Evolutionary conservation across 2,797 vertebrate genomes (phyloP), one percentile per base, ranked within the genome.

Genomic region (Liparis tanakae): DNA sequence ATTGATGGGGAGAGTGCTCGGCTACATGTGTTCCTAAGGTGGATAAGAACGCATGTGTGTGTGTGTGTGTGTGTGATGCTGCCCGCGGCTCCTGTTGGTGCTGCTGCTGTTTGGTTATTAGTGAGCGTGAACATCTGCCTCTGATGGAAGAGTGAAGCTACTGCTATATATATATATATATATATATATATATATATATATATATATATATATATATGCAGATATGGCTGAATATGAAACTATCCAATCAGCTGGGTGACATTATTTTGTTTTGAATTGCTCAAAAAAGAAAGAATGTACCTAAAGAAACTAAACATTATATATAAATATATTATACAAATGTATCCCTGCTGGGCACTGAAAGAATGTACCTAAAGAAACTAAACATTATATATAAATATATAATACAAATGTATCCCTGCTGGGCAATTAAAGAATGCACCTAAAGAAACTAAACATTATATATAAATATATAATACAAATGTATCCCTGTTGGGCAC

Each of bases 391-490:
- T n/a, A n/a, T n/a, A n/a, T n/a, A n/a, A n/a, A n/a, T n/a, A 55
- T 57, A 34, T 44, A 68, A 79, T 72, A 39, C 25, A 5, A 33
- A 55, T 37, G 8, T 48, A 13, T 68, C 33, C 25, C 51, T 67
- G 46, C 33, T 25, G 37, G n/a, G 34, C 60, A 46, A n/a, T n/a
- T n/a, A n/a, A 10, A 36, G 1, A 0, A 13, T 14, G 22, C 0
- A 1, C 22, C 22, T 41, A 7, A 70, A 59, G 39, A 63, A 76
- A 60, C 33, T n/a, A 70, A 72, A 56, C 36, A 37, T 15, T 7
- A n/a, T n/a, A n/a, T n/a, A n/a, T n/a, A n/a, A n/a, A n/a, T n/a
- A 55, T 57, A 34, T 44, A 68, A 79, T 72, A 39, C 25, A 5
- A 33, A 55, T 37, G 8, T 48, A 13, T 68, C 33, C 25, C 51